Evolutionary conservation across 2,797 vertebrate genomes (phyloP).

Genomic region (Coregonus suidteri): DNA sequence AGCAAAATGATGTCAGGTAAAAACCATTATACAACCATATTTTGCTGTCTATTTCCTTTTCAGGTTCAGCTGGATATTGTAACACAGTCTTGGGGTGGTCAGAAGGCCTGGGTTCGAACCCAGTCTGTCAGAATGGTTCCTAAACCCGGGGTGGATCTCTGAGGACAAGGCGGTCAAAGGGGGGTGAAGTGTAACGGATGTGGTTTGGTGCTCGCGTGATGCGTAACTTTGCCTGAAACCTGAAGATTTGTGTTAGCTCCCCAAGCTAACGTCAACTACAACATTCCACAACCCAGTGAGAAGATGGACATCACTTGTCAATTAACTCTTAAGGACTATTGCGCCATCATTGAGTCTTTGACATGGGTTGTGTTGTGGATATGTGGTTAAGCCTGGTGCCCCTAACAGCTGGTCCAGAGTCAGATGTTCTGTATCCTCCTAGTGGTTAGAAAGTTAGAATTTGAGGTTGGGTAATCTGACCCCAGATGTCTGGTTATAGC

Average conservation of each 20-base stretch:
- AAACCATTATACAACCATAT: slow-evolving; percentile 19
- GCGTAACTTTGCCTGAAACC: background rate
- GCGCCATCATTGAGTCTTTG: slow-evolving; percentile 44
- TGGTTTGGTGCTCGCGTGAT: background rate
- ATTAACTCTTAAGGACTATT: slow-evolving; percentile 35
- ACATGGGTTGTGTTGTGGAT: slow-evolving; percentile 9
- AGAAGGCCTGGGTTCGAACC: background rate
- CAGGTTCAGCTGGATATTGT: background rate
- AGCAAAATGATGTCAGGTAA: slow-evolving; percentile 83
- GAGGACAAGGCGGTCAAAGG: background rate
- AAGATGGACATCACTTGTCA: slow-evolving; percentile 36
- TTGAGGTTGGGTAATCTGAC: too few relatives aligned
- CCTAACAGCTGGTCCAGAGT: background rate
- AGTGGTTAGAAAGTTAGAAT: too few relatives aligned
- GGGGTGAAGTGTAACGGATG: background rate
- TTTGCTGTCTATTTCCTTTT: background rate
- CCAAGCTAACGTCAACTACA: too few relatives aligned
- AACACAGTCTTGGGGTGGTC: background rate
- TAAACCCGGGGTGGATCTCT: background rate
- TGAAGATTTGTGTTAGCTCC: background rate
- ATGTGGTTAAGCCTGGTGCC: background rate
- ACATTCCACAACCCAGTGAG: background rate
- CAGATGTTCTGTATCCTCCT: too few relatives aligned
- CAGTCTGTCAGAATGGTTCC: background rate
- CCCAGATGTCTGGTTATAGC: too few relatives aligned